Conservation (phyloP, 2,888 invertebrate species). For the Volucella bombylans region DNA sequence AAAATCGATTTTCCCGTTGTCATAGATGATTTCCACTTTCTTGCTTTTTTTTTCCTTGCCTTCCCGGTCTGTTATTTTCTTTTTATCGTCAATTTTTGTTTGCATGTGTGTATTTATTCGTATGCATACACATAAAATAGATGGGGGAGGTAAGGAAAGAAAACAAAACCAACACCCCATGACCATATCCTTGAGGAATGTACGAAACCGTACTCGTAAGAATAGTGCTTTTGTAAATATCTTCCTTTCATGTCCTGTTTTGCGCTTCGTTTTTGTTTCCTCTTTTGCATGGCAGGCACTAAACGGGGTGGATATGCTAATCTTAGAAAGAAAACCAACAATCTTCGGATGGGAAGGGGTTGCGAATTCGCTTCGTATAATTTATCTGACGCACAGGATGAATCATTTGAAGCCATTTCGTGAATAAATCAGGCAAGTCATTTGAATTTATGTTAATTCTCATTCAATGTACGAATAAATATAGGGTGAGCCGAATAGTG, state of each 20-base stretch:
- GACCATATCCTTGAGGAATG: slow-evolving; percentile 42
- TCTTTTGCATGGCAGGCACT: slow-evolving; percentile 65
- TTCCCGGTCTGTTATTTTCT: slow-evolving; percentile 35
- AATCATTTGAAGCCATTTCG: slow-evolving; percentile 68
- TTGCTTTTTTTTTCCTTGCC: slow-evolving; percentile 32
- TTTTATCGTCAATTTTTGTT: slow-evolving; percentile 56
- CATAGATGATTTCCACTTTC: slow-evolving; percentile 76
- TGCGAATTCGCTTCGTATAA: not conserved
- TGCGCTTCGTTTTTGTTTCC: slow-evolving; percentile 27
- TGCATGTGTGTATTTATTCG: slow-evolving; percentile 49
- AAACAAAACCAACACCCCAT: slow-evolving; percentile 43
- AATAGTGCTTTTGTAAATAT: slow-evolving; percentile 42
- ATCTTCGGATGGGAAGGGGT: slow-evolving; percentile 6
- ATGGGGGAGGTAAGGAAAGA: not conserved
- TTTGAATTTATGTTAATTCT: slow-evolving; percentile 69
- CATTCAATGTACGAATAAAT: not conserved
- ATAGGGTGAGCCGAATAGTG: not conserved
- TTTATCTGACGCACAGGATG: slow-evolving; percentile 36
- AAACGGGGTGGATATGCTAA: slow-evolving; percentile 69
- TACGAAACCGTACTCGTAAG: not conserved
- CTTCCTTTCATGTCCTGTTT: slow-evolving; percentile 22
- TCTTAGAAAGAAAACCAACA: slow-evolving; percentile 19
- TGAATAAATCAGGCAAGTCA: slow-evolving; percentile 68
- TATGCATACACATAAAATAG: slow-evolving; percentile 43
- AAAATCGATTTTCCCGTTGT: slow-evolving; percentile 77